These are phyloP conservation scores for Phrynocephalus vlangalii DNA, from an alignment of 2,797 vertebrate genomes.

Conservation along the genomic window DNA sequence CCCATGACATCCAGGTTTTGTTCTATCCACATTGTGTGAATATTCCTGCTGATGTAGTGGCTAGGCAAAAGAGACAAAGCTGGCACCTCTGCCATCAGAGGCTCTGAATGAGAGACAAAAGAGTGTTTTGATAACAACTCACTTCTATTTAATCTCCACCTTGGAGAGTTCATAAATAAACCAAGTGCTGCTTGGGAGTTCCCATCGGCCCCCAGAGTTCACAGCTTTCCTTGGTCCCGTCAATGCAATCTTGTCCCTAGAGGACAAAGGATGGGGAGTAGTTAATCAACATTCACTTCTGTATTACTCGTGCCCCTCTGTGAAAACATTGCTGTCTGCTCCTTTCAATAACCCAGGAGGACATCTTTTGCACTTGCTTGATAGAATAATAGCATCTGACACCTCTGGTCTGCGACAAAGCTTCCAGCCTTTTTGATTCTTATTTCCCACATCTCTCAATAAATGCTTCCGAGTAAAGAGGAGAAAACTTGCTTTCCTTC, in stretches of 20 bases:
- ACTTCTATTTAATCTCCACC: slow-evolving; percentile 13
- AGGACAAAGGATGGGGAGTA: not conserved
- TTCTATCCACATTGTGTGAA: not conserved
- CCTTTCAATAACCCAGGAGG: not conserved
- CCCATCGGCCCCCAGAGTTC: not conserved
- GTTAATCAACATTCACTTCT: not conserved
- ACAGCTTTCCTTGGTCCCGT: slow-evolving; percentile 9
- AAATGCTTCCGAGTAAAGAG: not conserved
- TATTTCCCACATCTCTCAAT: not conserved
- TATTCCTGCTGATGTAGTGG: not conserved
- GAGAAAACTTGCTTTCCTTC: not conserved
- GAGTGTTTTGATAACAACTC: slow-evolving; percentile 15
- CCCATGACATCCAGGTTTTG: not conserved
- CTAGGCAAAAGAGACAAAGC: not conserved
- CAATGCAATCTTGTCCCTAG: accelerated
- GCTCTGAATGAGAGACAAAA: slow-evolving; percentile 14
- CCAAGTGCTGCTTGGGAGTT: slow-evolving; percentile 1
- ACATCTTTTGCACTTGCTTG: slow-evolving; percentile 24
- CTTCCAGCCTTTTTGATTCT: slow-evolving; percentile 9
- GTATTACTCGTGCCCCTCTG: not conserved
- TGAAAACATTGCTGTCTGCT: not conserved
- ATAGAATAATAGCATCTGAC: slow-evolving; percentile 21
- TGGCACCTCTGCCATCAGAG: not conserved
- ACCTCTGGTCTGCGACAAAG: slow-evolving; percentile 1
- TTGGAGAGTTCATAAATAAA: slow-evolving; percentile 24